Conservation (phyloP, 1,140 invertebrate species). For the Bombyx mori region ASM3026992v2 NC_085116.1:12530501-12531000, state of each 20-base stretch:
- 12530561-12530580: too few species aligned
- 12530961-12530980: conserved; percentile 66
- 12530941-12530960: conserved; percentile 71
- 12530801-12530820: conserved; percentile 61
- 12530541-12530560: too few species aligned
- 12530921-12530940: conserved; percentile 71
- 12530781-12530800: conserved; percentile 47
- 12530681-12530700: conserved; percentile 41
- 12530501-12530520: too few species aligned
- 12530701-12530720: conserved; percentile 42
- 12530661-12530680: conserved; percentile 18
- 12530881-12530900: conserved; percentile 68
- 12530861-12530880: conserved; percentile 64
- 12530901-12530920: conserved; percentile 71
- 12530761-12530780: conserved; percentile 37
- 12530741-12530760: conserved; percentile 39
- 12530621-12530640: conserved; percentile 35
- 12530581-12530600: too few species aligned
- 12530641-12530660: conserved; percentile 26
- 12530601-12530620: conserved; percentile 37
- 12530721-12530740: conserved; percentile 47
- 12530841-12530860: conserved; percentile 71
- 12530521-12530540: too few species aligned
- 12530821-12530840: conserved; percentile 71
- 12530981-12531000: conserved; percentile 69